phyloP scores from a whole-genome alignment of 2,113 vertebrate species.

The Crypturellus undulatus region DNA sequence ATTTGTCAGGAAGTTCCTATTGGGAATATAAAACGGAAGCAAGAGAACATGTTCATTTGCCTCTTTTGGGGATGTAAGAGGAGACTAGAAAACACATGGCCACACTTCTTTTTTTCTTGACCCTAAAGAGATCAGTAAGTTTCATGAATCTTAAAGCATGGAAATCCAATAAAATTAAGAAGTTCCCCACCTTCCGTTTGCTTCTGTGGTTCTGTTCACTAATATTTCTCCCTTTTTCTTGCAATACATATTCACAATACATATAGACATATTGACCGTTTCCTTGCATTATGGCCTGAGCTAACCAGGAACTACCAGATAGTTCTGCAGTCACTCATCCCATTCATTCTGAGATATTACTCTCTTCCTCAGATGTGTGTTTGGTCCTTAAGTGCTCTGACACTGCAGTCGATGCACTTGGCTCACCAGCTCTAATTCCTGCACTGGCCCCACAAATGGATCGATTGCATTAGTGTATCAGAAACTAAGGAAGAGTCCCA shows the following conservation, averaged over 20 bases:
- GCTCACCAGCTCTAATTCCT: background rate
- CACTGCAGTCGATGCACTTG: background rate
- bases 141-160: background rate
- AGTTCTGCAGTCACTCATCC: background rate
- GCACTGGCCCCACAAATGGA: background rate
- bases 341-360: background rate
- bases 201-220: background rate
- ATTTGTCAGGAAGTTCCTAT: background rate
- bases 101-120: background rate
- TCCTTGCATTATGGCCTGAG: background rate
- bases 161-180: background rate
- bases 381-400: background rate
- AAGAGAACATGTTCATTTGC: background rate
- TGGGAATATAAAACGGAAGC: background rate
- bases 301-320: background rate
- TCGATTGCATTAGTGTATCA: fast-evolving
- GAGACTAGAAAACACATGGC: background rate
- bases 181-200: background rate
- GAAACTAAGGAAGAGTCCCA: background rate
- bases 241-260: background rate
- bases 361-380: background rate
- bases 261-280: background rate
- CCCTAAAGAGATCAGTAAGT: background rate
- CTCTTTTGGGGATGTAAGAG: background rate
- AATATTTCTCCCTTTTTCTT: background rate